A percentile compares a stretch with the other conserved stretches of the same genome.
phyloP scores from a whole-genome alignment of 1,140 invertebrate genomes.

The Drosophila arizonae region DNA sequence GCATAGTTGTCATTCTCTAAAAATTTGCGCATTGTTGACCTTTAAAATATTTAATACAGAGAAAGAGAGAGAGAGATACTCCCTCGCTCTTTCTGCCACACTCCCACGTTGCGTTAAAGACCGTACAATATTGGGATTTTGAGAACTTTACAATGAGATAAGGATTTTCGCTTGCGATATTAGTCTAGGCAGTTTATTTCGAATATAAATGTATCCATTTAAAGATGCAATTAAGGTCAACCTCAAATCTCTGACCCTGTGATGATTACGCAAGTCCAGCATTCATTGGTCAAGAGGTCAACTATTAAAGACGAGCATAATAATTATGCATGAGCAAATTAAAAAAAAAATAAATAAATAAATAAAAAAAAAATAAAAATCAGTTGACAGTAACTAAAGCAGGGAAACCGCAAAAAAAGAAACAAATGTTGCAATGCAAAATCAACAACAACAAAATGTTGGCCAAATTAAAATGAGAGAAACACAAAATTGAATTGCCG shows the following conservation, averaged over 20 bases:
- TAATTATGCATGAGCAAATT: conserved; percentile 61
- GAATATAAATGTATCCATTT: background rate
- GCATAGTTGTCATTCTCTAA: background rate
- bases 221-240: background rate
- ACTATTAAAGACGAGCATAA: conserved; percentile 36
- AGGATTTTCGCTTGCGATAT: background rate
- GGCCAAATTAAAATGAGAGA: conserved; percentile 45
- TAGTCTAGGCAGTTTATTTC: background rate
- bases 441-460: conserved; percentile 41
- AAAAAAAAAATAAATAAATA: conserved; percentile 22
- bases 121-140: background rate
- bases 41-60: conserved; percentile 1
- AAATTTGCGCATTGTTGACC: conserved; percentile 11
- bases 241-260: conserved; percentile 6
- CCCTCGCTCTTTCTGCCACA: background rate
- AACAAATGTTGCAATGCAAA: conserved; percentile 45
- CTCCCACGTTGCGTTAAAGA: background rate
- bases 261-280: conserved; percentile 18
- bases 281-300: conserved; percentile 37
- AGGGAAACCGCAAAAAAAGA: conserved; percentile 36
- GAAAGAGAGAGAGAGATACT: background rate
- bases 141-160: conserved; percentile 4
- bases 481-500: conserved; percentile 31
- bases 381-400: conserved; percentile 47
- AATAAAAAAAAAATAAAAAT: conserved; percentile 40